Base-by-base conservation (phyloP, 2,113 vertebrate species). In the Eidolon helvum region DNA sequence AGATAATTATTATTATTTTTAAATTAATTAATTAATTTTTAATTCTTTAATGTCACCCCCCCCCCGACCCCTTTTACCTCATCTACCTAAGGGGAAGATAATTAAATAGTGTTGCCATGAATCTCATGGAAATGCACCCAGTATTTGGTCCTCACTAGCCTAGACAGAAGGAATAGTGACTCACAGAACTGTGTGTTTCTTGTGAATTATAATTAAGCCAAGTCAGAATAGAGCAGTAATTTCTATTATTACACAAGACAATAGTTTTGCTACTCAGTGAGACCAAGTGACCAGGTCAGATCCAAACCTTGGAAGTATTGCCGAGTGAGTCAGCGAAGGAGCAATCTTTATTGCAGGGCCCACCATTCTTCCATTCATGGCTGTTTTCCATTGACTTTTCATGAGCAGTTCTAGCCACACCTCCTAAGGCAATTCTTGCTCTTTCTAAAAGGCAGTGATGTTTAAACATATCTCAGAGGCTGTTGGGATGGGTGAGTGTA, bases 311-410 rank as follows among this genome's bases (percentile, higher is more conserved):
- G 33, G 66, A 26, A 53, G 21, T 35, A 21, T 38, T 38, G 1
- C 30, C 38, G 22, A 55, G 30, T 48, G 61, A 78, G 48, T 24
- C 12, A 50, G 45, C 12, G 14, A 30, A 28, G 24, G 24, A 16
- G n/a, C 19, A 1, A 24, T 38, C 7, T n/a, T 53, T 1, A 12
- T 7, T 5, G 6, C 1, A 3, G 35, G 45, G 18, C 10, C 48
- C n/a, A 28, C 2, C 0, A 9, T 55, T 68, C 74, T 45, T 19
- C 24, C 21, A 38, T 8, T 83, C 4, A 11, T 12, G 14, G 4
- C 16, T 59, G 2, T 15, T 35, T 8, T 40, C 21, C 14, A 35
- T 8, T 38, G 24, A 83, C 6, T 61, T 77, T 43, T 26, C 33
- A 35, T 12, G 7, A 87, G 22, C 16, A 43, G 53, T 61, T 84